phyloP scores from a whole-genome alignment of 2,797 vertebrate species.

The Dryobates pubescens region DNA sequence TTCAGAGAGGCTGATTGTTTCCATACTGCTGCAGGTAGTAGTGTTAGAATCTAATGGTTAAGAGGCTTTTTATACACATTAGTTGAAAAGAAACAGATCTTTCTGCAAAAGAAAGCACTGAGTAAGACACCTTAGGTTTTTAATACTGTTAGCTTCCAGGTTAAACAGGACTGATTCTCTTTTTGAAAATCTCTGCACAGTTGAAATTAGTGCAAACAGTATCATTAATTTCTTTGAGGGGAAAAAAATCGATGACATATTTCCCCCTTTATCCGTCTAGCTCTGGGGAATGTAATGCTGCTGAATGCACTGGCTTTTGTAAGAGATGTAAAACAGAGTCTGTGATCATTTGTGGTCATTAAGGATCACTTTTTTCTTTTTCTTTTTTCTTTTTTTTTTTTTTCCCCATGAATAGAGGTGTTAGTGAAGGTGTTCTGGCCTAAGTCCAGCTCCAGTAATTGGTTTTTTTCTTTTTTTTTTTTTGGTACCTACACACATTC shows the following conservation, averaged over 20 bases:
- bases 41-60: not conserved
- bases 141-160: not conserved
- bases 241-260: not conserved
- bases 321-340: conserved; percentile 58
- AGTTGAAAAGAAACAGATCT: conserved; percentile 32
- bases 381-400: not conserved
- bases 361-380: conserved; percentile 16
- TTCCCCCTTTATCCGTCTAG: conserved; percentile 14
- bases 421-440: conserved; percentile 68
- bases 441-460: conserved; percentile 53
- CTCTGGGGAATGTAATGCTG: conserved; percentile 14
- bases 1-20: not conserved
- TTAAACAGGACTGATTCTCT: conserved; percentile 11
- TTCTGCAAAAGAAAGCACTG: not conserved
- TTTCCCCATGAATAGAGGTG: conserved; percentile 60
- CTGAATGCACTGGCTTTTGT: conserved; percentile 23
- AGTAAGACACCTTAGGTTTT: not conserved
- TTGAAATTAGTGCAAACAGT: conserved; percentile 24
- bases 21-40: not conserved
- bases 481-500: conserved; percentile 7
- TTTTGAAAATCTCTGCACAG: not conserved
- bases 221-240: not conserved
- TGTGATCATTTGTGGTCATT: conserved; percentile 62
- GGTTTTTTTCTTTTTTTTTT: conserved; percentile 19
- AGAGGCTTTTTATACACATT: not conserved